phyloP scores from a whole-genome alignment of 1,140 invertebrate species.

The Goniozus legneri region DNA sequence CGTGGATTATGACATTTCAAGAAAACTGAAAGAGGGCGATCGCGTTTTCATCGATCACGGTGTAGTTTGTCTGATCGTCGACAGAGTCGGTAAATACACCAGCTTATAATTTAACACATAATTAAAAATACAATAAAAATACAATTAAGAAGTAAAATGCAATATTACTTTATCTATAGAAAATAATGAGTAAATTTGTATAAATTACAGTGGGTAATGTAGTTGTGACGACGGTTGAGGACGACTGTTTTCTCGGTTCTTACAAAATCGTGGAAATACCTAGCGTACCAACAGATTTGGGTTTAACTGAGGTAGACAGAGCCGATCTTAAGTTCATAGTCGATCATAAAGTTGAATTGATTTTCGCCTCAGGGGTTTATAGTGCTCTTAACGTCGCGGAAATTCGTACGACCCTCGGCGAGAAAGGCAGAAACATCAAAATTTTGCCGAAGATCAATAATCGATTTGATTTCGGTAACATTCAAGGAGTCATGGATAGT shows the following conservation, averaged over 20 bases:
- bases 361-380: slow-evolving; percentile 98
- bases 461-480: slow-evolving; percentile 91
- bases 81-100: slow-evolving; percentile 65
- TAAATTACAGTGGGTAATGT: slow-evolving; percentile 51
- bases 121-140: no score
- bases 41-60: no score
- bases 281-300: slow-evolving; percentile 91
- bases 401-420: slow-evolving; percentile 86
- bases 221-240: slow-evolving; percentile 85
- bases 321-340: slow-evolving; percentile 92
- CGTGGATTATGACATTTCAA: no score
- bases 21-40: no score
- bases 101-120: no score
- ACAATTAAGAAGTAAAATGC: no score
- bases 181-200: no score
- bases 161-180: no score
- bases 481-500: slow-evolving; percentile 90
- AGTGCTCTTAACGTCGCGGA: slow-evolving; percentile 84
- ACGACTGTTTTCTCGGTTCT: slow-evolving; percentile 94
- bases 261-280: slow-evolving; percentile 97
- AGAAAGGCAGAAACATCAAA: slow-evolving; percentile 90
- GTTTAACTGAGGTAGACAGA: slow-evolving; percentile 97
- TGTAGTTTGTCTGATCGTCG: no score
- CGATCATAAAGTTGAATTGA: slow-evolving; percentile 95
- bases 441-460: slow-evolving; percentile 98